Conservation (phyloP, 2,888 invertebrate species). For the Tryphoninae sp. region DNA sequence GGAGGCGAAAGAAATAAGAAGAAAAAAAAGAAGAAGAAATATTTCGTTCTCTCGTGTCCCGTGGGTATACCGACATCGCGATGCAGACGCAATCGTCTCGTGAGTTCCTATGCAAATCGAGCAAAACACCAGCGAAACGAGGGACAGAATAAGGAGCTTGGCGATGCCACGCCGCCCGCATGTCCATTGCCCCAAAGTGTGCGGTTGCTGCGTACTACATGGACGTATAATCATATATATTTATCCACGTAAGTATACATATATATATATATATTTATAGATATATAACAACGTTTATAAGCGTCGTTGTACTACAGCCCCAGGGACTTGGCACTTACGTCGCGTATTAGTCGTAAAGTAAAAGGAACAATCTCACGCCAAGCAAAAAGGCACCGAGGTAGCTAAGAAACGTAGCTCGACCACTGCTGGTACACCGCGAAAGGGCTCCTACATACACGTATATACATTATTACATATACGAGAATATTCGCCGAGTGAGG, state of each 20-base stretch:
- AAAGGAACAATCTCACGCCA: slow-evolving; percentile 58
- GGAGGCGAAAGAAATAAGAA: slow-evolving; percentile 13
- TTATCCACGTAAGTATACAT: neutral
- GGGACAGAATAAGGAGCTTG: slow-evolving; percentile 28
- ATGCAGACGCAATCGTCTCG: slow-evolving; percentile 66
- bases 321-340: slow-evolving; percentile 58
- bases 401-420: slow-evolving; percentile 21
- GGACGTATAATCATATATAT: slow-evolving; percentile 4
- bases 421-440: slow-evolving; percentile 28
- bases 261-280: slow-evolving; percentile 8
- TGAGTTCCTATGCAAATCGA: slow-evolving; percentile 72
- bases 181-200: slow-evolving; percentile 67
- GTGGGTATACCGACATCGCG: slow-evolving; percentile 62
- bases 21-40: slow-evolving; percentile 24
- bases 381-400: slow-evolving; percentile 43
- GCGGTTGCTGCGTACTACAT: slow-evolving; percentile 58
- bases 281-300: slow-evolving; percentile 24
- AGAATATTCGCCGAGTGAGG: slow-evolving; percentile 39
- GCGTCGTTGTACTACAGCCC: slow-evolving; percentile 32
- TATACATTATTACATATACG: neutral
- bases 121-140: slow-evolving; percentile 15
- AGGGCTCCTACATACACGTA: neutral
- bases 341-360: slow-evolving; percentile 64
- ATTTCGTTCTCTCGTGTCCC: slow-evolving; percentile 37
- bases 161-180: slow-evolving; percentile 65